Conservation (phyloP, 2,797 vertebrate species). For the Enteromius viviparus region DNA sequence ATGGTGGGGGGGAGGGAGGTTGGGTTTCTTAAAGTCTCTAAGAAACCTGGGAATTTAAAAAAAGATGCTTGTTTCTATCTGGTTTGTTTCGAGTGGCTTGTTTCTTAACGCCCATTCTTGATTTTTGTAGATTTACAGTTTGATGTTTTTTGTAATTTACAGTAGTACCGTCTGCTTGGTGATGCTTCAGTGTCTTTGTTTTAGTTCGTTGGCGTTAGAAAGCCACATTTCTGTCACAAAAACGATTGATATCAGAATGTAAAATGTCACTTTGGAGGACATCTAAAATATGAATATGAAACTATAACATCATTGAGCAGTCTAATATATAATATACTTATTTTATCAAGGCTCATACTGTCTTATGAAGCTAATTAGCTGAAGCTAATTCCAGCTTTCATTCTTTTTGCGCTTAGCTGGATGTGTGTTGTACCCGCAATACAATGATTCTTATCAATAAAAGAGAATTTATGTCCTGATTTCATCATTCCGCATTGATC, state of each 20-base stretch:
- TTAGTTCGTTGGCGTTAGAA: conserved; percentile 77
- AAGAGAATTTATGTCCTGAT: conserved; percentile 58
- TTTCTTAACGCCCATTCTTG: conserved; percentile 58
- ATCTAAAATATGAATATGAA: conserved; percentile 28
- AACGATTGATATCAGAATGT: conserved; percentile 61
- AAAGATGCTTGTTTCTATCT: conserved; percentile 60
- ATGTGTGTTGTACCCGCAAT: conserved; percentile 87
- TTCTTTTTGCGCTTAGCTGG: conserved; percentile 88
- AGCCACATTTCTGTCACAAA: conserved; percentile 37
- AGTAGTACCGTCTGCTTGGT: conserved; percentile 73
- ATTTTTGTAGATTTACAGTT: conserved; percentile 63
- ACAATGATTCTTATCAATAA: conserved; percentile 87
- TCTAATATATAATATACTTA: conserved; percentile 70
- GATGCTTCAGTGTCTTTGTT: conserved; percentile 80
- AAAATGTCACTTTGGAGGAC: conserved; percentile 15
- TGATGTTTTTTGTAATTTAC: conserved; percentile 57
- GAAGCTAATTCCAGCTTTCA: conserved; percentile 76
- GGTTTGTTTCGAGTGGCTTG: conserved; percentile 55
- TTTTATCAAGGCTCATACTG: conserved; percentile 26
- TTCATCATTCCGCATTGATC: conserved; percentile 15
- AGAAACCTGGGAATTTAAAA: conserved; percentile 49
- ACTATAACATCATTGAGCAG: conserved; percentile 65
- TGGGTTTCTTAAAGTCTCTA: conserved; percentile 41
- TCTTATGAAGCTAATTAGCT: conserved; percentile 36
- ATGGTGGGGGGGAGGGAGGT: conserved; percentile 35